phyloP scores from a whole-genome alignment of 1,140 invertebrate species.

The Drosophila murphyi region DNA sequence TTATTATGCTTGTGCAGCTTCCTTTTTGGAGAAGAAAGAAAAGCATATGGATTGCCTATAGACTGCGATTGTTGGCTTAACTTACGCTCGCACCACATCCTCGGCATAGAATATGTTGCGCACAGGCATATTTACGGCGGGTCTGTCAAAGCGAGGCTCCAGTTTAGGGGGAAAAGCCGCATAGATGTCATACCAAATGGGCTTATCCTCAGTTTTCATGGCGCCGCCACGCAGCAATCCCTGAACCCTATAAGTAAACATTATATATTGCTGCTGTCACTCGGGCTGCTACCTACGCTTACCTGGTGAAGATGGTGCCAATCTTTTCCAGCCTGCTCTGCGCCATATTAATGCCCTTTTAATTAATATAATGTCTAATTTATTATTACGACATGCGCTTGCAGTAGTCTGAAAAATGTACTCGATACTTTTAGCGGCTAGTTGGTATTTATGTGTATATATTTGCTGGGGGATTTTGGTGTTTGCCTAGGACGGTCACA shows the following conservation, averaged over 20 bases:
- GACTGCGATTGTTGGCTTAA: slow-evolving; percentile 12
- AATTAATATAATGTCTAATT: slow-evolving; percentile 36
- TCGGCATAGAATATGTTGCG: slow-evolving; percentile 93
- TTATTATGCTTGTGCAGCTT: slow-evolving; percentile 87
- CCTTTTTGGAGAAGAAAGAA: slow-evolving; percentile 76
- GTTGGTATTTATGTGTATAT: slow-evolving; percentile 12
- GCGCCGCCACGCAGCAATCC: slow-evolving; percentile 91
- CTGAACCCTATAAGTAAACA: slow-evolving; percentile 87
- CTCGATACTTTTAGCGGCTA: slow-evolving; percentile 31
- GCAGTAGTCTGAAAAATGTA: neutral
- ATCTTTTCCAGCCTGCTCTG: slow-evolving; percentile 89
- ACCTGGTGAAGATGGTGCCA: slow-evolving; percentile 90
- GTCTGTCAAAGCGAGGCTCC: slow-evolving; percentile 90
- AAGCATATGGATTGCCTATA: neutral
- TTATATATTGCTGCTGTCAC: neutral
- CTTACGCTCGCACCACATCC: slow-evolving; percentile 94
- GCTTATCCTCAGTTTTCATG: slow-evolving; percentile 90
- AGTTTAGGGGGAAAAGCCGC: slow-evolving; percentile 93
- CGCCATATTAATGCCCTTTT: slow-evolving; percentile 85
- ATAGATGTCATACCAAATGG: slow-evolving; percentile 96
- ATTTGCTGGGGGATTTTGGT: slow-evolving; percentile 17
- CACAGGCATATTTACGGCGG: slow-evolving; percentile 86
- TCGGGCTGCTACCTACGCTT: neutral
- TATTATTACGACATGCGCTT: slow-evolving; percentile 65
- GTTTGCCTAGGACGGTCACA: slow-evolving; percentile 38